Conservation (phyloP, 2,113 vertebrate species). For the Craseonycteris thonglongyai region DNA sequence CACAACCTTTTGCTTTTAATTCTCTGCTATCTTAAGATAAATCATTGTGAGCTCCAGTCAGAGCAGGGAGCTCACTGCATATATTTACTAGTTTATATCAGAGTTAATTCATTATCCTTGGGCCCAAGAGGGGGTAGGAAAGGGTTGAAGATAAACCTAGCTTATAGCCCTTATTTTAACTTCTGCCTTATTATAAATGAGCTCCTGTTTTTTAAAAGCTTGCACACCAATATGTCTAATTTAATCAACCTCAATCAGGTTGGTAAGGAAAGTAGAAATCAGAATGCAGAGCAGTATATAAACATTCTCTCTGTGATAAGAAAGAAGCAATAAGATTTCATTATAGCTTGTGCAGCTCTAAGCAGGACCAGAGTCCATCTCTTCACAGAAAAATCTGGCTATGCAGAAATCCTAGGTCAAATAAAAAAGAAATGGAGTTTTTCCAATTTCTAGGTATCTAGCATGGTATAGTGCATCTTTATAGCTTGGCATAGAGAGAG, state of each 20-base stretch:
- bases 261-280: background rate
- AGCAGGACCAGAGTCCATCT: background rate
- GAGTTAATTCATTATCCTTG: background rate
- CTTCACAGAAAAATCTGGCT: background rate
- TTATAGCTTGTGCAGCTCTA: background rate
- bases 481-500: background rate
- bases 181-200: background rate
- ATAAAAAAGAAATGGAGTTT: background rate
- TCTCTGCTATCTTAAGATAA: background rate
- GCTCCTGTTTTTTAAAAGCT: background rate
- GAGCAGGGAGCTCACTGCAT: background rate
- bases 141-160: background rate
- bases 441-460: background rate
- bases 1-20: background rate
- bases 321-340: background rate
- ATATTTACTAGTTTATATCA: background rate
- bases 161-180: background rate
- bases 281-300: background rate
- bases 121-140: background rate
- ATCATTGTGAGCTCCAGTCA: background rate
- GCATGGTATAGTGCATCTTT: background rate
- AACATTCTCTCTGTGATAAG: background rate
- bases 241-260: background rate
- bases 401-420: background rate
- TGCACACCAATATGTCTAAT: background rate